phyloP scores from a whole-genome alignment of 2,797 vertebrate genomes.

The Amblyopsis hoosieri region DNA sequence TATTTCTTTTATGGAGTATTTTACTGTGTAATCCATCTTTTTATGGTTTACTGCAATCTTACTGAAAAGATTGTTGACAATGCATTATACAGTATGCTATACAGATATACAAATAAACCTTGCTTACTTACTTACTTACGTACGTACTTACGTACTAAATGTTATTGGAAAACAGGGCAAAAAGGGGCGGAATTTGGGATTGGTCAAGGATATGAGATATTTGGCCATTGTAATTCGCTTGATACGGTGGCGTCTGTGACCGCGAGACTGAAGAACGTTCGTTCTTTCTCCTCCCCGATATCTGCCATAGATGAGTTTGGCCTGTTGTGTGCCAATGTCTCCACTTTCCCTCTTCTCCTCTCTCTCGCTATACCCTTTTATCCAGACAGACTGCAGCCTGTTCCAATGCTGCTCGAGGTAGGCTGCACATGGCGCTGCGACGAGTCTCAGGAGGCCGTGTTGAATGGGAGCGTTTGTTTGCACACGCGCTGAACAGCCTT shows the following conservation, averaged over 20 bases:
- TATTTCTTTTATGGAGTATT: too few relatives aligned
- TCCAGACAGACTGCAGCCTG: slow-evolving; percentile 18
- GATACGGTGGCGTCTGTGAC: slow-evolving; percentile 19
- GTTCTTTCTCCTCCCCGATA: background rate
- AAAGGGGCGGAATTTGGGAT: background rate
- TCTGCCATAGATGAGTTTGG: background rate
- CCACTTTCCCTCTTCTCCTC: slow-evolving; percentile 6
- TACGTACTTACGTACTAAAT: too few relatives aligned
- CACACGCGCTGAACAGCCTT: slow-evolving; percentile 27
- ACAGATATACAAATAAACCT: too few relatives aligned
- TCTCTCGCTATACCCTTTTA: slow-evolving; percentile 2
- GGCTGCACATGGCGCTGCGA: slow-evolving; percentile 45
- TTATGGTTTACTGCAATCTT: too few relatives aligned
- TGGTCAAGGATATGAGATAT: background rate
- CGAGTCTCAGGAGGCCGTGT: slow-evolving; percentile 43
- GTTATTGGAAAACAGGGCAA: too few relatives aligned
- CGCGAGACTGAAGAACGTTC: background rate
- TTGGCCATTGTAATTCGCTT: slow-evolving; percentile 43
- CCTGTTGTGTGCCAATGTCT: background rate
- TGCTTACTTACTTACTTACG: too few relatives aligned
- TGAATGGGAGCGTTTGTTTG: slow-evolving; percentile 68
- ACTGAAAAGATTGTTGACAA: too few relatives aligned
- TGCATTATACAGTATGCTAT: too few relatives aligned
- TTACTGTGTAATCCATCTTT: too few relatives aligned
- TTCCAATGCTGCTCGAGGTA: slow-evolving; percentile 46